These are phyloP conservation scores for Drosophila kurseongensis DNA, from an alignment of 1,140 invertebrate genomes.

Conservation along the genomic window DNA sequence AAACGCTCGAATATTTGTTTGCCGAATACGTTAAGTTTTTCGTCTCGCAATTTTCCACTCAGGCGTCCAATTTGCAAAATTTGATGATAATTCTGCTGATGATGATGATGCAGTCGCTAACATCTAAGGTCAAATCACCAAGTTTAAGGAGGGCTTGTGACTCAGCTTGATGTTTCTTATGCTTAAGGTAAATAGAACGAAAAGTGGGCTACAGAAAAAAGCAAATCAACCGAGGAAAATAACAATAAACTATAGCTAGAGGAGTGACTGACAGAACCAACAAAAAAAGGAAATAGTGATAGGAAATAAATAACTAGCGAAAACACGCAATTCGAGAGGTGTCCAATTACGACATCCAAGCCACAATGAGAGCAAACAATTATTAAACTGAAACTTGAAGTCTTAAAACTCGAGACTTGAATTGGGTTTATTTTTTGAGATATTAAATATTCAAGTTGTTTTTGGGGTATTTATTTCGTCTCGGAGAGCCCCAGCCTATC, in stretches of 20 bases:
- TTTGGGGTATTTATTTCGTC: neutral
- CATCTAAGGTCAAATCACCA: constrained; percentile 23
- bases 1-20: constrained; percentile 26
- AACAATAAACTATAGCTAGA: constrained; percentile 14
- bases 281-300: constrained; percentile 17
- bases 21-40: constrained; percentile 29
- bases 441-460: neutral
- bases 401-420: neutral
- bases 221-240: constrained; percentile 20
- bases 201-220: constrained; percentile 9
- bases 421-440: neutral
- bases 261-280: constrained; percentile 26
- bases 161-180: constrained; percentile 13
- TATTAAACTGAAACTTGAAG: constrained; percentile 8
- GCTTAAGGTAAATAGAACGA: constrained; percentile 5
- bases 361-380: constrained; percentile 19
- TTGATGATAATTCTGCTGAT: constrained; percentile 6
- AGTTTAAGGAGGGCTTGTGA: constrained; percentile 7
- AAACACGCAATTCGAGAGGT: constrained; percentile 17
- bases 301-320: constrained; percentile 7
- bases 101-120: constrained; percentile 21
- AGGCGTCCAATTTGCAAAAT: constrained; percentile 37
- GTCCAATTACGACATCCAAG: constrained; percentile 24
- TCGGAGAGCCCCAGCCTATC: constrained; percentile 1
- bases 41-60: constrained; percentile 58